These are phyloP conservation scores for Hyperopisus bebe DNA, from an alignment of 2,113 vertebrate species.

Conservation along the genomic window DNA sequence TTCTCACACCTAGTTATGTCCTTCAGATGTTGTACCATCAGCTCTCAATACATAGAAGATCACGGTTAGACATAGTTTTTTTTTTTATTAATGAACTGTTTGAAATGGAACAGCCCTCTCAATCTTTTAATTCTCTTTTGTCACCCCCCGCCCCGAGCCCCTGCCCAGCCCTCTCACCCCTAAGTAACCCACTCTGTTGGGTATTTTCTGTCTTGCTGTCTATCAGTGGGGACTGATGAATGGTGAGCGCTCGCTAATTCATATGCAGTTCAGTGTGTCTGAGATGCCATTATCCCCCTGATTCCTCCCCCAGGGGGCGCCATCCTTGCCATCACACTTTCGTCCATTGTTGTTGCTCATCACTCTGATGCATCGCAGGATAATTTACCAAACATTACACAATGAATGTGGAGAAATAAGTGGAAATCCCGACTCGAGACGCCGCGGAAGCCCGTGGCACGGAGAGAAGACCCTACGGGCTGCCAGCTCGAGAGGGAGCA, in stretches of 20 bases:
- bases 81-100: neutral
- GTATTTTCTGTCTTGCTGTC: neutral
- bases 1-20: neutral
- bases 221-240: neutral
- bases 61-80: neutral
- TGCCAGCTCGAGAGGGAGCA: constrained; percentile 10
- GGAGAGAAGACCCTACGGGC: neutral
- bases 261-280: neutral
- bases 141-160: neutral
- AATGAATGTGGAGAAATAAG: neutral
- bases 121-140: neutral
- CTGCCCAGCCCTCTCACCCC: neutral
- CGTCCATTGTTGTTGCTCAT: neutral
- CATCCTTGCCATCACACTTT: neutral
- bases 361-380: neutral
- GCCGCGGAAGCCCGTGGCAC: neutral
- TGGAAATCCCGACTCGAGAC: neutral
- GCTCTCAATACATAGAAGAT: neutral
- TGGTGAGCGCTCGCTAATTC: neutral
- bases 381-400: neutral
- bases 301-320: neutral
- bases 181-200: neutral
- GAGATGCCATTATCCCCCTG: neutral
- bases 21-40: neutral
- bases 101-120: neutral